Percentiles rank a stretch among this genome's conserved stretches.
Evolutionary conservation across 2,888 invertebrate genomes (phyloP).

Genomic region (Xestia xanthographa): DNA sequence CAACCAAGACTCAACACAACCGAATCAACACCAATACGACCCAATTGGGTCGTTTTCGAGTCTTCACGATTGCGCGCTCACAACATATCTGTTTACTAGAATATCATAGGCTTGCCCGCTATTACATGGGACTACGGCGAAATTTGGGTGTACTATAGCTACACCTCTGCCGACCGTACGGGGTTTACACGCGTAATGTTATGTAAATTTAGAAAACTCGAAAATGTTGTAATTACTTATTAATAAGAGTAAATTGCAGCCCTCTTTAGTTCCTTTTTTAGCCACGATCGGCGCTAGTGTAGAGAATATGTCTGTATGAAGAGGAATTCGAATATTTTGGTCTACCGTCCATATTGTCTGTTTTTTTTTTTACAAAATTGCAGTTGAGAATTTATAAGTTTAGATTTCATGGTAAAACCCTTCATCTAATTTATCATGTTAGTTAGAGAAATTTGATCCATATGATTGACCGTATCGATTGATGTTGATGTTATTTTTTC

Average conservation of each 20-base stretch:
- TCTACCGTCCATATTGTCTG: not conserved
- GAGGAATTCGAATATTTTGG: not conserved
- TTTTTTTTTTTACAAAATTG: no score
- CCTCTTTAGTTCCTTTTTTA: conserved; percentile 40
- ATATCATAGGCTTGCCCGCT: not conserved
- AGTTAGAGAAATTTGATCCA: no score
- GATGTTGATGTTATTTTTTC: no score
- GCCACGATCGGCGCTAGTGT: conserved; percentile 48
- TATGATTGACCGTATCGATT: no score
- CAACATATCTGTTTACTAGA: no score
- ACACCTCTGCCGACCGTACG: not conserved
- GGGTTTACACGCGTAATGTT: not conserved
- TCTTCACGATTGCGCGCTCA: no score
- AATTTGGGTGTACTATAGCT: not conserved
- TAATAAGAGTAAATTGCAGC: not conserved
- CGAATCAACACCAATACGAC: no score
- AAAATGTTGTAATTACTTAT: conserved; percentile 34
- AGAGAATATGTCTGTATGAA: not conserved
- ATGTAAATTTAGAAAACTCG: not conserved
- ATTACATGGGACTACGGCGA: not conserved
- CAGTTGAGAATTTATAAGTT: no score
- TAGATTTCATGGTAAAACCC: no score
- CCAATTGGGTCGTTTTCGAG: no score
- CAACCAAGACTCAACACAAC: no score
- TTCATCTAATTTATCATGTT: no score